These are phyloP conservation scores for Bufotes viridis DNA, from an alignment of 2,797 vertebrate genomes.

Conservation along the genomic window DNA sequence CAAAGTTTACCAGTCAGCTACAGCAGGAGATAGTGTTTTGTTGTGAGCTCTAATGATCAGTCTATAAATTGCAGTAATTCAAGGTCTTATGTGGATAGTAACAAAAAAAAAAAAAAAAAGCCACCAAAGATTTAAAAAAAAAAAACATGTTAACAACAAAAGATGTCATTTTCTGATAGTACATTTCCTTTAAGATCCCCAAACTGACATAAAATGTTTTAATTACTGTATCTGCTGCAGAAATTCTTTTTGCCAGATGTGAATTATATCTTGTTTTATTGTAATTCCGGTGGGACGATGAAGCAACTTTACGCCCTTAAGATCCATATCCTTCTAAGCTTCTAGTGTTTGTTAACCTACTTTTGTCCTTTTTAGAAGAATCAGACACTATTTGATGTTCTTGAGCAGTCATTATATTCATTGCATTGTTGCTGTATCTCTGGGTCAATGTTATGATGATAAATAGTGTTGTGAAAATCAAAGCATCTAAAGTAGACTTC, in stretches of 20 bases:
- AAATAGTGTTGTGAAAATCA: neutral
- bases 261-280: neutral
- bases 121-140: neutral
- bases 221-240: neutral
- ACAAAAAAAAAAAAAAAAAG: neutral
- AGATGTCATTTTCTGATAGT: neutral
- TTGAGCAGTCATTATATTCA: neutral
- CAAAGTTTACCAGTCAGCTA: neutral
- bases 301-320: constrained; percentile 22
- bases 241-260: constrained; percentile 28
- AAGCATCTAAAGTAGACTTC: too few relatives aligned
- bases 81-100: neutral
- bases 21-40: neutral
- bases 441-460: neutral
- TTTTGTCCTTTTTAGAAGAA: constrained; percentile 2
- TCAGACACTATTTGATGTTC: neutral
- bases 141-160: neutral
- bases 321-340: constrained; percentile 11
- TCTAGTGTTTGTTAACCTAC: constrained; percentile 5
- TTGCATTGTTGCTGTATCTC: neutral
- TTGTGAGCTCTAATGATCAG: neutral
- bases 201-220: constrained; percentile 2
- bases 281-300: neutral
- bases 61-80: neutral
- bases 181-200: neutral